Evolutionary conservation across 2,888 invertebrate species (phyloP), one percentile per base, ranked within the genome.

Genomic region (Lithodes maja): DNA sequence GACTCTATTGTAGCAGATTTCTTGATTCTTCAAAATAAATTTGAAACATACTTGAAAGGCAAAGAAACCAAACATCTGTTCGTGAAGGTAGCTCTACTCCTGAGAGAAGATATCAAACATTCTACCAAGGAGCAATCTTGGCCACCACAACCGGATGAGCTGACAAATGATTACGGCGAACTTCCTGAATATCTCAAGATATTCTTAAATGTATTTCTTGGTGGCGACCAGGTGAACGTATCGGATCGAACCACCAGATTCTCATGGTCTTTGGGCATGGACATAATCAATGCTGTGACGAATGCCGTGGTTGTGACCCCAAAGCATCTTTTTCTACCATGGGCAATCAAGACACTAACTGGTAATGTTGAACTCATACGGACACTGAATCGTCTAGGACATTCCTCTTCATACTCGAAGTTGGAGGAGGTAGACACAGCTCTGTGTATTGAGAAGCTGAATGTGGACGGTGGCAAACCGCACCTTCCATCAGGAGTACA

Each of bases 181-280:
- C n/a, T n/a, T n/a, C n/a, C n/a, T n/a, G n/a, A n/a, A n/a, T n/a
- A n/a, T n/a, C n/a, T n/a, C n/a, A n/a, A n/a, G n/a, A n/a, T n/a
- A n/a, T n/a, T n/a, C n/a, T 61, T 61, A 61, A 61, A 12, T 61
- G 68, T 61, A 77, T 49, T 77, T 77, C 49, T 77, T 33, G 77
- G 77, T 77, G 77, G 77, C 49, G 77, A 77, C 77, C 77, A 77
- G 77, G 77, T 77, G 33, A 77, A 77, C 49, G 77, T 77, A 77
- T 77, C 3, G 77, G 33, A 77, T 77, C 77, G 33, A 77, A 5
- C 77, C 77, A 77, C 5, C 2, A 2, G 77, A 77, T 77, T 5
- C 33, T 77, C 77, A 77, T 2, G 77, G n/a, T 33, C 7, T 33
- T 78, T 78, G 78, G 78, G 33, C 17, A 78, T 77, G 49, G 78